Evolutionary conservation across 2,888 invertebrate species (phyloP).

Genomic region (Anthoptus insignis): DNA sequence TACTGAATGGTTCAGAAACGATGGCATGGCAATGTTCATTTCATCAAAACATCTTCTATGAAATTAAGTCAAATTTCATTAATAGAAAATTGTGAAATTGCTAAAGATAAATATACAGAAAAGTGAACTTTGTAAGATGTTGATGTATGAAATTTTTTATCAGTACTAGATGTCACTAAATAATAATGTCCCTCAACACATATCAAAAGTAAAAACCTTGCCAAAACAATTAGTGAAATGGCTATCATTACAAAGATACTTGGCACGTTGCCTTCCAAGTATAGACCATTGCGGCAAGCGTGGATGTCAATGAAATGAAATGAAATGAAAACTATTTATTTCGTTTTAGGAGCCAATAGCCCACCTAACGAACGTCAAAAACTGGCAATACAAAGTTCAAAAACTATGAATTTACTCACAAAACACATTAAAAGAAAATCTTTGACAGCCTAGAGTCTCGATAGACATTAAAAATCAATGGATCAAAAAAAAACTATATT

Average conservation of each 20-base stretch:
- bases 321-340: no score
- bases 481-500: no score
- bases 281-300: slow-evolving; percentile 49
- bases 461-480: no score
- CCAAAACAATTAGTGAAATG: slow-evolving; percentile 52
- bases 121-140: slow-evolving; percentile 39
- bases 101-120: slow-evolving; percentile 46
- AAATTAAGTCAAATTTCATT: slow-evolving; percentile 46
- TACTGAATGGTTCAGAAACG: slow-evolving; percentile 39
- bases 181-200: slow-evolving; percentile 51
- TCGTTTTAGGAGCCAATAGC: no score
- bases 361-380: no score
- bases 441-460: no score
- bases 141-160: slow-evolving; percentile 44
- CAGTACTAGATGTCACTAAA: slow-evolving; percentile 46
- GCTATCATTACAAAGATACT: slow-evolving; percentile 55
- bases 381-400: no score
- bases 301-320: no score
- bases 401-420: no score
- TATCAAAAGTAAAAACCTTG: slow-evolving; percentile 48
- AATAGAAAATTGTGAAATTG: slow-evolving; percentile 44
- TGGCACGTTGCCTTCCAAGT: slow-evolving; percentile 49
- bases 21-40: slow-evolving; percentile 41
- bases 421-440: no score
- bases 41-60: slow-evolving; percentile 38